Percentiles rank a stretch among this genome's conserved stretches.
Conservation (phyloP, 2,888 invertebrate species). For the Enchytraeus crypticus region DNA sequence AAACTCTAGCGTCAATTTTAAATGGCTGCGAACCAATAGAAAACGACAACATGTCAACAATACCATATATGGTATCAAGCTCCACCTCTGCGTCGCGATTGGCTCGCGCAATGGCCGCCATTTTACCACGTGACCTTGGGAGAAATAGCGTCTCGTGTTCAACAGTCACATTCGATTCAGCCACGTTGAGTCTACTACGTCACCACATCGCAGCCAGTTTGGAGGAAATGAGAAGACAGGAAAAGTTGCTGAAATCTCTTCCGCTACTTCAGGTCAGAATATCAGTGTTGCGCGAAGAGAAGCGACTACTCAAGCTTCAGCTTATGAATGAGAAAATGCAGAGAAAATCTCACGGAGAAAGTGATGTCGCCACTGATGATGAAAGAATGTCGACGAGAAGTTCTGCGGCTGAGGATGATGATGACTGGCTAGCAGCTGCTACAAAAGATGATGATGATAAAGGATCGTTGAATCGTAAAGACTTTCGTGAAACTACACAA, state of each 20-base stretch:
- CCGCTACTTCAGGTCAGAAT: constrained; percentile 56
- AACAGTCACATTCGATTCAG: constrained; percentile 26
- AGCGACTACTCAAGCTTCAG: constrained; percentile 58
- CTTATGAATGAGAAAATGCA: constrained; percentile 37
- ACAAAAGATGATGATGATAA: too few relatives aligned
- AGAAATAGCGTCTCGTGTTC: neutral
- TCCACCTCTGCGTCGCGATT: neutral
- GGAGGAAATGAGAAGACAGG: constrained; percentile 64
- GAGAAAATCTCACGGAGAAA: too few relatives aligned
- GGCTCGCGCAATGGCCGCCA: neutral
- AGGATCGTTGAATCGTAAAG: too few relatives aligned
- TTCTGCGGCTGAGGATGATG: too few relatives aligned
- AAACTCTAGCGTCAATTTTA: too few relatives aligned
- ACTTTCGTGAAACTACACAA: too few relatives aligned
- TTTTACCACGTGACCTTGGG: neutral
- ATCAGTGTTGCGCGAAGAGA: constrained; percentile 62
- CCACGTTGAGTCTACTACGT: constrained; percentile 52
- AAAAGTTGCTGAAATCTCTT: constrained; percentile 70
- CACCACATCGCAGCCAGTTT: constrained; percentile 67
- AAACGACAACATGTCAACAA: too few relatives aligned
- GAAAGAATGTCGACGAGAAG: too few relatives aligned
- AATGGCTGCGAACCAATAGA: too few relatives aligned
- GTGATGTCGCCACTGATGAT: too few relatives aligned
- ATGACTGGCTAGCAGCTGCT: too few relatives aligned
- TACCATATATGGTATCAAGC: too few relatives aligned